Conservation (phyloP, 2,113 vertebrate species). For the Daboia siamensis region DNA sequence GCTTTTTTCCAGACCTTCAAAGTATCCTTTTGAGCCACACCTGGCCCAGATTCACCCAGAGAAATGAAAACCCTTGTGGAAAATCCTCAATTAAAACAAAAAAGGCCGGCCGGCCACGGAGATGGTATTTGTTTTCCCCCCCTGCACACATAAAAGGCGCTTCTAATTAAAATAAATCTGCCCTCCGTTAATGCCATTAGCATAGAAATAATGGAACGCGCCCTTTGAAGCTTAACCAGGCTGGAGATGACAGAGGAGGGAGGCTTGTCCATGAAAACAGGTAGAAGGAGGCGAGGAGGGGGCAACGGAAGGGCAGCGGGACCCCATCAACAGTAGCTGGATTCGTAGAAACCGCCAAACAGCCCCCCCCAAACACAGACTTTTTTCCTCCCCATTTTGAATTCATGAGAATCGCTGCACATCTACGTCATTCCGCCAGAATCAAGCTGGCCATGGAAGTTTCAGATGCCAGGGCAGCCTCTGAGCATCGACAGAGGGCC, state of each 20-base stretch:
- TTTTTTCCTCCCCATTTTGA: not conserved
- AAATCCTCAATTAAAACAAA: not conserved
- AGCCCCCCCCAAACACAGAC: accelerated
- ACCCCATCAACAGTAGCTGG: not conserved
- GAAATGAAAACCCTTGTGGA: not conserved
- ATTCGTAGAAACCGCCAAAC: not conserved
- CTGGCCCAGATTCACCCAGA: not conserved
- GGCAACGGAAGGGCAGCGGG: not conserved
- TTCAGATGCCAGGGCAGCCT: not conserved
- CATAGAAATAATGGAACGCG: conserved; percentile 49
- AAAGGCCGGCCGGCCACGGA: not conserved
- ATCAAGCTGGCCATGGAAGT: not conserved
- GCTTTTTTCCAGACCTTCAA: not conserved
- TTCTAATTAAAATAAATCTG: conserved; percentile 38
- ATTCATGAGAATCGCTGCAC: not conserved
- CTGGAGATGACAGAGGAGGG: not conserved
- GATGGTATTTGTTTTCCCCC: not conserved
- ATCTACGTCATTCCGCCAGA: not conserved
- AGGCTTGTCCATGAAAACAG: not conserved
- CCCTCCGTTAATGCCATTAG: conserved; percentile 36
- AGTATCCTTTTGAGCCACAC: not conserved
- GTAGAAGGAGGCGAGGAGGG: not conserved
- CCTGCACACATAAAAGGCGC: conserved; percentile 40
- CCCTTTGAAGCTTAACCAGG: conserved; percentile 47
- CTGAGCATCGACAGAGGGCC: not conserved